Base-by-base conservation (phyloP, 1,140 invertebrate genomes). In the Brachionus rubens region DNA sequence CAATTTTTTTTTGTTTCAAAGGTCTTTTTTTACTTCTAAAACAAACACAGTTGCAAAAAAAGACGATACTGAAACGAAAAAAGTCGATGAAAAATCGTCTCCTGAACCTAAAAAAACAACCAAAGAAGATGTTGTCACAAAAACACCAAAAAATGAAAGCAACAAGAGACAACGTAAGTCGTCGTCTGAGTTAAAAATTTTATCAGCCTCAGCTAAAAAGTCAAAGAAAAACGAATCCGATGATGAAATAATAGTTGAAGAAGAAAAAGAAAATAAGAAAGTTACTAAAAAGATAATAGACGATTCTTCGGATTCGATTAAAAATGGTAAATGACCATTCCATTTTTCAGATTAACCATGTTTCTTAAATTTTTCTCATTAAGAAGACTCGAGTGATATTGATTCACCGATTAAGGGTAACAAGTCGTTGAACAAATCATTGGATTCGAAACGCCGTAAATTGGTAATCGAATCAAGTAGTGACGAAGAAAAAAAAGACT, bases 131-230 rank as follows among this genome's bases (percentile, higher is more conserved):
- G 10, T 16, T 2, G 1, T 26, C 5, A 21, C 36, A 36, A 65
- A 65, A 7, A 65, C 59, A 24, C 59, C 40, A 3, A 65, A 65
- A 65, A 43, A 21, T 10, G 59, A 65, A 28, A 65, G 19, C 21
- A 46, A 65, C 12, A 65, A 65, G 30, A 41, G 59, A 26, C 59
- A 65, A 43, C 59, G 59, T 46, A 65, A 65, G 59, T 65, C 59
- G 24, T 65, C 59, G 19, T 65, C 59, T 43, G 59, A 65, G 41
- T 43, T 65, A 43, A 65, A 65, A 65, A 65, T 21, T 46, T 24
- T 65, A 36, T 65, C 59, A 24, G 59, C 59, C 12, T 65, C 59
- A 19, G 40, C 59, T 12, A 65, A 65, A 65, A 65, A 65, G 21
- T 65, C 59, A 1, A 65, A 65, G 43, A 43, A 43, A 65, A 65